Evolutionary conservation across 1,140 invertebrate species (phyloP).

Genomic region (Gryllus bimaculatus): DNA sequence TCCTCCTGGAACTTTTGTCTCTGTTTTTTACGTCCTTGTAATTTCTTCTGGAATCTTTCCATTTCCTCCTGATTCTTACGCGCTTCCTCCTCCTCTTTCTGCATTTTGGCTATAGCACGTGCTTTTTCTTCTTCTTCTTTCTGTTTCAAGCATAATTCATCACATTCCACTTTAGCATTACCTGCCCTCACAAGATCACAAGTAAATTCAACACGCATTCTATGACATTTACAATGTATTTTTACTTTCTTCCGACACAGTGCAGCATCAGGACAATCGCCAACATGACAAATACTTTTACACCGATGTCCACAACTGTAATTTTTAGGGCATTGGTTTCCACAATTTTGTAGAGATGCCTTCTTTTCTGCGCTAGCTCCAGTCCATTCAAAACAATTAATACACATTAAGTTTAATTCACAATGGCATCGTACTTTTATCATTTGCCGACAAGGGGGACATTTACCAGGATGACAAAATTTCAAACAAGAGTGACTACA

Average conservation of each 20-base stretch:
- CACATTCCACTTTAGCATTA: conserved; percentile 45
- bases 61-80: conserved; percentile 55
- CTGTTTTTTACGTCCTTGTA: conserved; percentile 46
- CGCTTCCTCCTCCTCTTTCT: conserved; percentile 42
- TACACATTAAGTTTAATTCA: conserved; percentile 57
- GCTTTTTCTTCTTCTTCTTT: conserved; percentile 29
- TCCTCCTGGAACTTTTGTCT: conserved; percentile 31
- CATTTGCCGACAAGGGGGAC: conserved; percentile 58
- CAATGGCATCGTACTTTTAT: conserved; percentile 72
- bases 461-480: conserved; percentile 63
- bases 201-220: conserved; percentile 63
- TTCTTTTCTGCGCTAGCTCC: conserved; percentile 38
- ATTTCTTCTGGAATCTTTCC: conserved; percentile 62
- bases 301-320: conserved; percentile 61
- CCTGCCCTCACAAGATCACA: conserved; percentile 52
- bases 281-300: conserved; percentile 63
- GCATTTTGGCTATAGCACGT: conserved; percentile 8
- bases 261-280: conserved; percentile 54
- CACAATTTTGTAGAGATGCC: conserved; percentile 54
- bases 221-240: conserved; percentile 65
- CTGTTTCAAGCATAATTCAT: conserved; percentile 48
- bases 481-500: conserved; percentile 69
- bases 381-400: conserved; percentile 59
- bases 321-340: conserved; percentile 76
- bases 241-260: conserved; percentile 71